Evolutionary conservation across 2,797 vertebrate genomes (phyloP).

Genomic region (Leucoraja ocellata): DNA sequence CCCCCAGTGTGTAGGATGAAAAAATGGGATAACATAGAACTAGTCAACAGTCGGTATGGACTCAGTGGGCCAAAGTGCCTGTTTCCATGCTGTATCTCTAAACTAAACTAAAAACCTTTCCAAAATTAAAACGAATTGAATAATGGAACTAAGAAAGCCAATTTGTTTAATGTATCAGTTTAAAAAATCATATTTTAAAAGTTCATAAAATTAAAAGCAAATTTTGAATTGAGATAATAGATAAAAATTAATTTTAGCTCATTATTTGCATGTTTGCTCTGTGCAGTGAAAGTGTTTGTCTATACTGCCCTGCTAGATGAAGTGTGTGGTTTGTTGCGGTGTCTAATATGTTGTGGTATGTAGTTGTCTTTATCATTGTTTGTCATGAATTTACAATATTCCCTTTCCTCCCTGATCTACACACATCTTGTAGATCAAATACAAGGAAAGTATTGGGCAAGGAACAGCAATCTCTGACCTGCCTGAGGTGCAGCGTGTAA

Average conservation of each 20-base stretch:
- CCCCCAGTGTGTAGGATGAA: too few relatives aligned
- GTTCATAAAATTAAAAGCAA: not conserved
- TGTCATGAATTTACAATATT: constrained; percentile 44
- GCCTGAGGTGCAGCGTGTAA: constrained; percentile 39
- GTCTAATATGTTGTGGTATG: not conserved
- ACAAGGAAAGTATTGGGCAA: constrained; percentile 38
- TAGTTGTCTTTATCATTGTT: constrained; percentile 39
- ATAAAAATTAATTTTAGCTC: constrained; percentile 2
- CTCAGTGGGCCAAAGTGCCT: too few relatives aligned
- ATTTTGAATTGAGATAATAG: not conserved
- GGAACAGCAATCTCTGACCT: constrained; percentile 37
- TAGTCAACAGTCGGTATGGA: too few relatives aligned
- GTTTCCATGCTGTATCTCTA: too few relatives aligned
- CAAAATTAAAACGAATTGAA: not conserved
- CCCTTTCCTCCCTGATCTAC: constrained; percentile 37
- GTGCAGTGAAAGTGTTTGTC: not conserved
- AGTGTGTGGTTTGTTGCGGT: not conserved
- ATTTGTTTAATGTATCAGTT: not conserved
- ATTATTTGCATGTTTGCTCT: not conserved
- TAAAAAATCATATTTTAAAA: not conserved
- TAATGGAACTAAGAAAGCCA: not conserved
- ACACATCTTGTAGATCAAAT: constrained; percentile 31
- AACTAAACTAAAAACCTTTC: too few relatives aligned
- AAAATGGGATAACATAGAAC: too few relatives aligned
- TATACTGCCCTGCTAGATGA: not conserved